These are phyloP conservation scores for Ormyrus nitidulus DNA, from an alignment of 2,888 invertebrate species.

Conservation along the genomic window DNA sequence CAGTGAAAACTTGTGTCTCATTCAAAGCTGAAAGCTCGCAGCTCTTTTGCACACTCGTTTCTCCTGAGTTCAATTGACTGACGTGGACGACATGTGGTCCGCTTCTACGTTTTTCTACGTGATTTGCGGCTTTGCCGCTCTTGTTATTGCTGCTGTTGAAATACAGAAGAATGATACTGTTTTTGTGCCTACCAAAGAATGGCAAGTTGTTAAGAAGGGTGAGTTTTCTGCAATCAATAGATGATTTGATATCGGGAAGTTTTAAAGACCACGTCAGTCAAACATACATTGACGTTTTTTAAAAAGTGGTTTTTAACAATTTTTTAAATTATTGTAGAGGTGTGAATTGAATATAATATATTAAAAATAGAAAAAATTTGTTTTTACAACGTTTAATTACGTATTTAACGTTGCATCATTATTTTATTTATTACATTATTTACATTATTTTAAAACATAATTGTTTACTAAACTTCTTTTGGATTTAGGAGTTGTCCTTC, in stretches of 20 bases:
- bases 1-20: neutral
- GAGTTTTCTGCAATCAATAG: conserved; percentile 54
- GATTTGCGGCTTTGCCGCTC: conserved; percentile 1
- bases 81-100: conserved; percentile 20
- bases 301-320: neutral
- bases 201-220: conserved; percentile 82
- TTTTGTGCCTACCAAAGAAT: conserved; percentile 80
- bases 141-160: conserved; percentile 14
- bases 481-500: conserved; percentile 81
- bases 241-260: neutral
- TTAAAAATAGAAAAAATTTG: conserved; percentile 1
- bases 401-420: conserved; percentile 2
- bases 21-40: no score
- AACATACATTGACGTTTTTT: conserved; percentile 28
- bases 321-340: neutral
- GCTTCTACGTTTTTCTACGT: neutral
- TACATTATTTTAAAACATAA: neutral
- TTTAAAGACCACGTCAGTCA: conserved; percentile 63
- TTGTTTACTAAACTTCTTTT: conserved; percentile 1
- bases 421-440: neutral
- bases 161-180: conserved; percentile 67
- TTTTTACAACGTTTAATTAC: neutral
- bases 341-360: neutral
- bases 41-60: no score
- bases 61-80: no score